Evolutionary conservation across 1,140 invertebrate genomes (phyloP).

Genomic region (Drosophila mauritiana): DNA sequence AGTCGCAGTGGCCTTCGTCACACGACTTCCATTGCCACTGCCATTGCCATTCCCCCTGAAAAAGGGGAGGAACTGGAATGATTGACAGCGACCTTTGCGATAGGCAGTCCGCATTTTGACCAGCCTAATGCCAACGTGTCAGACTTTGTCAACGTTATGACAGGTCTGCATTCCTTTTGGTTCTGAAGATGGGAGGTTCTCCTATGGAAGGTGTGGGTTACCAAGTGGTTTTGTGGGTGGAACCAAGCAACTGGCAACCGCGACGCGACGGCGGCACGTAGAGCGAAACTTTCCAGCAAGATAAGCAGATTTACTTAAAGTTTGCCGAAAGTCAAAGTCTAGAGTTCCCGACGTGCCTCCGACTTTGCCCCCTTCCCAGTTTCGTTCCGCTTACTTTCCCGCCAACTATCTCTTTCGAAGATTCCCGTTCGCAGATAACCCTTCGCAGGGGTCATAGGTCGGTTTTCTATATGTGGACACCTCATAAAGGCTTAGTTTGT

Average conservation of each 20-base stretch:
- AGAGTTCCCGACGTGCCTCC: slow-evolving; percentile 65
- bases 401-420: slow-evolving; percentile 23
- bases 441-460: slow-evolving; percentile 13
- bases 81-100: slow-evolving; percentile 61
- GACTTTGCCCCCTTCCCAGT: slow-evolving; percentile 12
- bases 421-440: slow-evolving; percentile 52
- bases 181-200: background rate
- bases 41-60: background rate
- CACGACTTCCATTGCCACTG: background rate
- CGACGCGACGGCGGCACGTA: slow-evolving; percentile 73
- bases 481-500: slow-evolving; percentile 17
- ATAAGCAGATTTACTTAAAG: slow-evolving; percentile 82
- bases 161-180: slow-evolving; percentile 53
- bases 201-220: background rate
- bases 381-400: slow-evolving; percentile 5
- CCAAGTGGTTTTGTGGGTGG: background rate
- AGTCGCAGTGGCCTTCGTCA: background rate
- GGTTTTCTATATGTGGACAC: slow-evolving; percentile 31
- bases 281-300: slow-evolving; percentile 69
- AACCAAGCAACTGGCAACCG: slow-evolving; percentile 49
- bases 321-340: slow-evolving; percentile 66
- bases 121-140: slow-evolving; percentile 65
- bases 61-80: slow-evolving; percentile 18
- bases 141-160: slow-evolving; percentile 74
- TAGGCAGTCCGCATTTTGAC: slow-evolving; percentile 49